phyloP scores from a whole-genome alignment of 2,888 invertebrate species.

The Spisula subtruncata region DNA sequence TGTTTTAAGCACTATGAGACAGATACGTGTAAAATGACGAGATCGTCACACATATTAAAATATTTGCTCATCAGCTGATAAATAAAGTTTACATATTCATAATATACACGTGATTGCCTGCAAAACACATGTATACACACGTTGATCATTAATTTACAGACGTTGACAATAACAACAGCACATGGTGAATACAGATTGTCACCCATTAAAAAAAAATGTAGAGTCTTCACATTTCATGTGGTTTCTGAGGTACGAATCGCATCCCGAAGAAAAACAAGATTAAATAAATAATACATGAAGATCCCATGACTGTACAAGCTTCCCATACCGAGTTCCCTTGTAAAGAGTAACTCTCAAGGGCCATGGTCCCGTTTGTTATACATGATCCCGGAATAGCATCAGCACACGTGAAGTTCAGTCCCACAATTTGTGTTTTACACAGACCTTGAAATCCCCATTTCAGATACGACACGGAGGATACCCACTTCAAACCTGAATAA shows the following conservation, averaged over 20 bases:
- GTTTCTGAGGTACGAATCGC: constrained; percentile 81
- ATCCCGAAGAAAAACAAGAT: constrained; percentile 77
- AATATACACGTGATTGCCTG: no score
- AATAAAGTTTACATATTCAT: no score
- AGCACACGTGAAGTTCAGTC: constrained; percentile 79
- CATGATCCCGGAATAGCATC: constrained; percentile 66
- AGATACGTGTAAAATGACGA: no score
- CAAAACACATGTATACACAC: no score
- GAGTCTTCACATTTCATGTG: constrained; percentile 75
- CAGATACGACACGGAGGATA: constrained; percentile 81
- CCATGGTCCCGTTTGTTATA: constrained; percentile 77
- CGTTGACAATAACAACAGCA: not conserved
- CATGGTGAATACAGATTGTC: not conserved
- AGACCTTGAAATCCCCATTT: constrained; percentile 84
- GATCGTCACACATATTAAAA: no score
- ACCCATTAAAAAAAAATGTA: not conserved
- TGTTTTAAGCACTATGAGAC: no score
- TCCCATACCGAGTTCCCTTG: constrained; percentile 75
- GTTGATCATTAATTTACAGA: not conserved
- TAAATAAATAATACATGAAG: constrained; percentile 77
- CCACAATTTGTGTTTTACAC: constrained; percentile 77
- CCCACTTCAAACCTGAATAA: constrained; percentile 81
- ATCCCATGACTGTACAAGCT: constrained; percentile 73
- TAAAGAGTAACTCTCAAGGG: constrained; percentile 78
- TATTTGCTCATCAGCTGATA: no score